phyloP scores from a whole-genome alignment of 2,888 invertebrate species.

The Amphipoea oculea region DNA sequence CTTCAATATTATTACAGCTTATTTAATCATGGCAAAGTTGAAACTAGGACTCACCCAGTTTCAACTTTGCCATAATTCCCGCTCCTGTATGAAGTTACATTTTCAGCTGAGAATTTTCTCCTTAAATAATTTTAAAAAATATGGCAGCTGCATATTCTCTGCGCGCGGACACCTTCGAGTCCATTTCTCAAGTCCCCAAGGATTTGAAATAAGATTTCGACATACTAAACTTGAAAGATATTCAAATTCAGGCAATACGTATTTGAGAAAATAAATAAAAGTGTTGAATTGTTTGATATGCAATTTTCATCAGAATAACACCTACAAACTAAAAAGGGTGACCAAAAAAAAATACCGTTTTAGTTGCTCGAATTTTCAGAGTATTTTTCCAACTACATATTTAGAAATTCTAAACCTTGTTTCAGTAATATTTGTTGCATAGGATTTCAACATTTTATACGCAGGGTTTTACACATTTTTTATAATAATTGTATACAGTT shows the following conservation, averaged over 20 bases:
- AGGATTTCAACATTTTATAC: background rate
- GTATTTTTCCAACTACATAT: background rate
- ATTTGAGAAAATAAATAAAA: slow-evolving; percentile 18
- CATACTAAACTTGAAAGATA: slow-evolving; percentile 28
- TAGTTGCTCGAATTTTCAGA: background rate
- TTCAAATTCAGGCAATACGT: slow-evolving; percentile 19
- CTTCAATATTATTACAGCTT: slow-evolving; percentile 2
- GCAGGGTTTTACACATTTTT: too few relatives aligned
- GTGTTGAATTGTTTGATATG: background rate
- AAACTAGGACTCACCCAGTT: slow-evolving; percentile 21
- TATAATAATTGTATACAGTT: slow-evolving; percentile 3
- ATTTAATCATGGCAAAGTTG: slow-evolving; percentile 18
- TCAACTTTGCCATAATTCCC: background rate
- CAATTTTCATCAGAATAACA: background rate
- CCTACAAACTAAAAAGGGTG: background rate
- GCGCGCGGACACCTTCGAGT: slow-evolving; percentile 27
- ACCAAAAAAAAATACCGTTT: background rate
- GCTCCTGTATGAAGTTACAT: slow-evolving; percentile 7
- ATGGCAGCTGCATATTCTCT: slow-evolving; percentile 16
- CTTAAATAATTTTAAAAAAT: slow-evolving; percentile 30
- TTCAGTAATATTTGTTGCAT: background rate
- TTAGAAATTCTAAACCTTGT: background rate
- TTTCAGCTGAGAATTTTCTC: slow-evolving; percentile 25
- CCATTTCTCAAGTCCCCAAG: slow-evolving; percentile 29
- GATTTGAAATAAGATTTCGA: slow-evolving; percentile 43